A percentile compares a stretch with the other conserved stretches of the same genome.
phyloP scores from a whole-genome alignment of 1,140 invertebrate species.

The Diachasma alloeum region DNA sequence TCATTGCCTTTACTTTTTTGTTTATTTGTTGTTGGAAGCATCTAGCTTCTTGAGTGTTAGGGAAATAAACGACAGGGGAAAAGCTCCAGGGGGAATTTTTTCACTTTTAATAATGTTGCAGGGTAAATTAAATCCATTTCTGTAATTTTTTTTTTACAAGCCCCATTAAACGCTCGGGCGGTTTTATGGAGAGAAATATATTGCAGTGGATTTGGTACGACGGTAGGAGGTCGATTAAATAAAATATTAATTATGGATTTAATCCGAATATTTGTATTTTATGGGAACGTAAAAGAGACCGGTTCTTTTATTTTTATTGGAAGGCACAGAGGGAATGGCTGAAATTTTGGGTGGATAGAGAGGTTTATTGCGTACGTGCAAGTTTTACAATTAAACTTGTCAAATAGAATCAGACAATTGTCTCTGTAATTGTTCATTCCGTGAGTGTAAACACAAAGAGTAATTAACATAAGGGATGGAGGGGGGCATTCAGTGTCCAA shows the following conservation, averaged over 20 bases:
- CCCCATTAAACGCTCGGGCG: neutral
- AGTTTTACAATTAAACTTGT: neutral
- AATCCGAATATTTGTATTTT: neutral
- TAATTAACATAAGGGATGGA: neutral
- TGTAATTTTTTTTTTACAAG: neutral
- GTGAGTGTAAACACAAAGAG: neutral
- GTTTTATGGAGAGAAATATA: neutral
- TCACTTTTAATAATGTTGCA: neutral
- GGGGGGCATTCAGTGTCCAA: neutral
- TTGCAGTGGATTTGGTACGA: neutral
- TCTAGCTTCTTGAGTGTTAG: neutral
- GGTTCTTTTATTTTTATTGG: neutral
- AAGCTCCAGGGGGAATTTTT: neutral
- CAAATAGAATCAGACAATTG: neutral
- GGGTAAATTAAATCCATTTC: neutral
- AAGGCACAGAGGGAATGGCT: neutral
- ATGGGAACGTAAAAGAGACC: neutral
- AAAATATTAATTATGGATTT: neutral
- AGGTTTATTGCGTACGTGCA: neutral
- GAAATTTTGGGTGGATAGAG: neutral
- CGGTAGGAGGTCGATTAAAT: neutral
- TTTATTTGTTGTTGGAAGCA: neutral
- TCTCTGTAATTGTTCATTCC: neutral
- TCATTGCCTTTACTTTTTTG: neutral
- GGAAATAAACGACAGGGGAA: neutral